Percentiles rank a stretch among this genome's conserved stretches.
These are phyloP conservation scores for Linepithema humile DNA, from an alignment of 1,140 invertebrate genomes.

Conservation along the genomic window DNA sequence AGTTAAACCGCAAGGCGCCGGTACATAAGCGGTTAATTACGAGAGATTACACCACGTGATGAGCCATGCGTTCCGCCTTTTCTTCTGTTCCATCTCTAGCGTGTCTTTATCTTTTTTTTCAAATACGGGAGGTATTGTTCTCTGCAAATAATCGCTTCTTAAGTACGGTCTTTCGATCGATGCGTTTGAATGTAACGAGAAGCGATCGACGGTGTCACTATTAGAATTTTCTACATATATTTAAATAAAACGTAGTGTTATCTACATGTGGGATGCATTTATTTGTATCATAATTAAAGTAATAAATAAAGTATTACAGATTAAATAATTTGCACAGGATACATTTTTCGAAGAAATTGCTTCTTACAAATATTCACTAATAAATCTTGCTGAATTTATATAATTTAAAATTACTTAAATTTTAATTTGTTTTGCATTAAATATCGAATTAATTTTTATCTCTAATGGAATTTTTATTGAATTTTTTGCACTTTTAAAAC, in stretches of 20 bases:
- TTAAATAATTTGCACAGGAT: too few relatives aligned
- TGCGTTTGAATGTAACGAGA: slow-evolving; percentile 15
- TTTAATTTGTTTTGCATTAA: neutral
- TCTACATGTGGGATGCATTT: neutral
- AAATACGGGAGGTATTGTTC: neutral
- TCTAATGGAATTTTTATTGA: too few relatives aligned
- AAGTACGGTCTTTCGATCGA: neutral
- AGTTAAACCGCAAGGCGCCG: slow-evolving; percentile 59
- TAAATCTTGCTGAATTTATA: neutral
- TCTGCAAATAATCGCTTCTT: slow-evolving; percentile 52
- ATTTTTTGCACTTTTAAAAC: neutral
- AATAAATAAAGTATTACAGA: neutral
- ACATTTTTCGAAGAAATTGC: too few relatives aligned
- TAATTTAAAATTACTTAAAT: neutral
- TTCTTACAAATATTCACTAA: too few relatives aligned
- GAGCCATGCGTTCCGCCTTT: slow-evolving; percentile 24
- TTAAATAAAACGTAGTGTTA: slow-evolving; percentile 30
- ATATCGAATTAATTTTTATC: neutral
- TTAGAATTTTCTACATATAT: neutral
- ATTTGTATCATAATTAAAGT: slow-evolving; percentile 1
- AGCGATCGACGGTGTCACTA: neutral
- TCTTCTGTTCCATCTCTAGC: neutral
- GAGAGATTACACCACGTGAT: slow-evolving; percentile 62
- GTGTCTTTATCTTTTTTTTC: neutral
- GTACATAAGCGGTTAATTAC: slow-evolving; percentile 66